Conservation (phyloP, 64 coral and sea anemone genomes). For the Cladopsammia gracilis region DNA sequence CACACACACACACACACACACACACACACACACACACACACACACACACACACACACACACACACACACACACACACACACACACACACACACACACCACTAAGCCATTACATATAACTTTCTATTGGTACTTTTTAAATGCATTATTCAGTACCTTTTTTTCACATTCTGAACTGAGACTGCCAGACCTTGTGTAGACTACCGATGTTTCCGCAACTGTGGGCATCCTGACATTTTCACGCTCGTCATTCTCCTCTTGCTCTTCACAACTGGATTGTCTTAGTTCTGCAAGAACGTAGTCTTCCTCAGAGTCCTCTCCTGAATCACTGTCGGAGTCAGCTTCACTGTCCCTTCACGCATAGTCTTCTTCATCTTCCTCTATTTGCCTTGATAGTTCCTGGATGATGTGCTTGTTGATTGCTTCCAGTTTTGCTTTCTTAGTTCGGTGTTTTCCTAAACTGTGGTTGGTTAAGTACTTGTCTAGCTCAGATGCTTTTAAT, state of each 20-base stretch:
- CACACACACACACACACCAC: too few species aligned
- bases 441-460: slow-evolving; percentile 52
- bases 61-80: too few species aligned
- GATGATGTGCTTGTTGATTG: slow-evolving; percentile 47
- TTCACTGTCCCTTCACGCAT: slow-evolving; percentile 43
- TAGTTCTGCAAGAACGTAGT: slow-evolving; percentile 64
- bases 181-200: too few species aligned
- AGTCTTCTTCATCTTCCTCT: slow-evolving; percentile 61
- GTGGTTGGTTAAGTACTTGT: slow-evolving; percentile 61
- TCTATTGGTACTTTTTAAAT: too few species aligned
- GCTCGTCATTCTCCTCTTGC: slow-evolving; percentile 59
- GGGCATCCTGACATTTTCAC: too few species aligned
- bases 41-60: slow-evolving; percentile 37
- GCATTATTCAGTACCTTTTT: too few species aligned
- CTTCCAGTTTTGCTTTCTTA: slow-evolving; percentile 56
- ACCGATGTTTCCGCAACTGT: too few species aligned
- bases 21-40: slow-evolving; percentile 46
- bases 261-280: slow-evolving; percentile 63
- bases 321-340: slow-evolving; percentile 20
- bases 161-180: too few species aligned
- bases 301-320: slow-evolving; percentile 1
- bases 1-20: too few species aligned
- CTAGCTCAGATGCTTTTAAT: too few species aligned
- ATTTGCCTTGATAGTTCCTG: slow-evolving; percentile 35
- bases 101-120: too few species aligned